A percentile compares a stretch with the other conserved stretches of the same genome.
Conservation (phyloP, 2,113 vertebrate species). For the Cyprinus carpio region DNA sequence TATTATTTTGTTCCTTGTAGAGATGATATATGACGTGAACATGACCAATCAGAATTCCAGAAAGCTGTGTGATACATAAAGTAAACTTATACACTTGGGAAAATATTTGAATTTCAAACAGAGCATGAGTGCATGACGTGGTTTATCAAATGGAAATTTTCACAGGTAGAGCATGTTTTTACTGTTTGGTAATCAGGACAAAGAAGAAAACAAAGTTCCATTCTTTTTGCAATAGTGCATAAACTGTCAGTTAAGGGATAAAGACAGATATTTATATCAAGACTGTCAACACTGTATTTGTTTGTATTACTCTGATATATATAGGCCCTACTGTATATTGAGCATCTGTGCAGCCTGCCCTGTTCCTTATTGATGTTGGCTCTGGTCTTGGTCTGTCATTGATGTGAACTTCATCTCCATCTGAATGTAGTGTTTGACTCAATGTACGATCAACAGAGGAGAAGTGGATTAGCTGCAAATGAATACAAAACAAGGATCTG, state of each 20-base stretch:
- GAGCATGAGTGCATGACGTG: background rate
- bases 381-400: conserved; percentile 11
- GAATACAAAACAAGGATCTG: background rate
- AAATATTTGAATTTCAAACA: conserved; percentile 21
- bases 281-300: background rate
- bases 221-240: background rate
- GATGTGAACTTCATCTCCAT: background rate
- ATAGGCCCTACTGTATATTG: too few species aligned
- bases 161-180: background rate
- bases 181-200: background rate
- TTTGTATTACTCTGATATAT: background rate
- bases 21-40: background rate
- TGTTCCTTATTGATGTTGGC: conserved; percentile 10
- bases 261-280: background rate
- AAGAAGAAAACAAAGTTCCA: background rate
- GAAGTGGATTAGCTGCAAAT: background rate
- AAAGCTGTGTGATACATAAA: background rate
- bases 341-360: conserved; percentile 6
- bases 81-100: background rate
- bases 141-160: background rate
- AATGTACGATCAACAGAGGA: background rate
- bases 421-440: background rate
- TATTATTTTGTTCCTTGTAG: background rate
- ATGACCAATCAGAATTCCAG: background rate
- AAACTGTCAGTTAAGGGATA: background rate